Percentiles rank a stretch among this genome's conserved stretches.
These are phyloP conservation scores for Anisognathus igniventris DNA, from an alignment of 2,797 vertebrate genomes.

Conservation along the genomic window DNA sequence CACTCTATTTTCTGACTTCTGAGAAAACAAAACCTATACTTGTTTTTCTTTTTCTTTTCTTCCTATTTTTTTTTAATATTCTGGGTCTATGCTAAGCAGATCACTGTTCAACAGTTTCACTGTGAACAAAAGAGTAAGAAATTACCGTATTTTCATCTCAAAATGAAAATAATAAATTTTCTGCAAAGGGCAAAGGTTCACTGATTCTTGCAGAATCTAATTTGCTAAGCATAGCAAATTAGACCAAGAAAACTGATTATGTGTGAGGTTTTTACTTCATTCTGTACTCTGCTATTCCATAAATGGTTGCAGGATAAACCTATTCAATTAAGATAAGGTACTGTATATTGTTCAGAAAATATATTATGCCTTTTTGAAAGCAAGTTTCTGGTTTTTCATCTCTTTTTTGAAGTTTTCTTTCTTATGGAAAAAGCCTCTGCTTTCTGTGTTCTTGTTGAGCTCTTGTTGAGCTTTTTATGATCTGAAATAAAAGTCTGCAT, in stretches of 20 bases:
- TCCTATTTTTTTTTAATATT: neutral
- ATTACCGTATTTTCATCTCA: conserved; percentile 29
- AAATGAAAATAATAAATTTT: conserved; percentile 52
- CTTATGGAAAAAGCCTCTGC: neutral
- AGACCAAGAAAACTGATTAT: conserved; percentile 17
- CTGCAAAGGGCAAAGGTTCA: conserved; percentile 26
- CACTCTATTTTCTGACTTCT: conserved; percentile 15
- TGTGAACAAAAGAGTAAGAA: conserved; percentile 6
- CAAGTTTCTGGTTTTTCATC: conserved; percentile 6
- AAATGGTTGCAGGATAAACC: conserved; percentile 20
- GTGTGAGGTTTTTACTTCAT: conserved; percentile 19
- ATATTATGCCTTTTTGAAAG: conserved; percentile 34
- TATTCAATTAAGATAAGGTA: conserved; percentile 61
- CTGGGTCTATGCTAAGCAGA: neutral
- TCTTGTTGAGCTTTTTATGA: neutral
- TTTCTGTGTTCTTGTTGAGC: neutral
- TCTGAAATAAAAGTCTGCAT: neutral
- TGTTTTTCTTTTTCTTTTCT: neutral
- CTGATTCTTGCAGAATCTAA: conserved; percentile 35
- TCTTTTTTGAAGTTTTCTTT: conserved; percentile 27
- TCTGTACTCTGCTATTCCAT: conserved; percentile 12
- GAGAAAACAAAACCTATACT: neutral
- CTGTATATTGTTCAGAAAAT: conserved; percentile 45
- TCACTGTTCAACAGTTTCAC: neutral
- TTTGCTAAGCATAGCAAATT: conserved; percentile 56